Evolutionary conservation across 1,140 invertebrate genomes (phyloP).

Genomic region (Caenorhabditis briggsae): DNA sequence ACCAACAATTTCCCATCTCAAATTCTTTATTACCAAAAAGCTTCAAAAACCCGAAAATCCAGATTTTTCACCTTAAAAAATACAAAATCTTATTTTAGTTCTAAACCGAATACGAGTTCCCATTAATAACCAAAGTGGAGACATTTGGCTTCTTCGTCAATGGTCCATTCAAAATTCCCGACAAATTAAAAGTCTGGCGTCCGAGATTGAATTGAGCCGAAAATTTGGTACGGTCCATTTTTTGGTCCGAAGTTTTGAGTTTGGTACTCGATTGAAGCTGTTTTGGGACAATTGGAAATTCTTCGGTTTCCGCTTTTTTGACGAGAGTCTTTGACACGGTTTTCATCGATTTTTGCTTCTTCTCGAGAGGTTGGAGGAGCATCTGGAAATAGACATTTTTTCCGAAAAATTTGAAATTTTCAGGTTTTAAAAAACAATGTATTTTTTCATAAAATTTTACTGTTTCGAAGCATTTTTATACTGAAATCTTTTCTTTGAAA

Average conservation of each 20-base stretch:
- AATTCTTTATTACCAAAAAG: too few species aligned
- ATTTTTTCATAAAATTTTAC: too few species aligned
- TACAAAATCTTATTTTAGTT: too few species aligned
- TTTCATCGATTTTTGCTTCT: not conserved
- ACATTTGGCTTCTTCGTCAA: slow-evolving; percentile 31
- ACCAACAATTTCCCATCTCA: too few species aligned
- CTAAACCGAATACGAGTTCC: slow-evolving; percentile 4
- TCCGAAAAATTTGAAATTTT: too few species aligned
- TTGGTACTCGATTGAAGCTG: slow-evolving; percentile 38
- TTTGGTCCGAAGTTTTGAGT: not conserved
- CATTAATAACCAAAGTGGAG: slow-evolving; percentile 9
- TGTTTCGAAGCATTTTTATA: too few species aligned
- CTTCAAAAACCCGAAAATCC: too few species aligned
- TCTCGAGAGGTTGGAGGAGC: not conserved
- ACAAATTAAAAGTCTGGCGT: not conserved
- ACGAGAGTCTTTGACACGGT: too few species aligned
- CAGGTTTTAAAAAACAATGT: too few species aligned
- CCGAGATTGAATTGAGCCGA: not conserved
- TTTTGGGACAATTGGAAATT: slow-evolving; percentile 14
- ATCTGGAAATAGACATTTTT: too few species aligned
- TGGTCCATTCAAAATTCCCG: slow-evolving; percentile 26
- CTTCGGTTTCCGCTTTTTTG: not conserved
- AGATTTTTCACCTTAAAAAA: too few species aligned
- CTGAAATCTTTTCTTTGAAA: too few species aligned
- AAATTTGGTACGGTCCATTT: not conserved